phyloP scores from a whole-genome alignment of 1,140 invertebrate species.

The Penaeus indicus region DNA sequence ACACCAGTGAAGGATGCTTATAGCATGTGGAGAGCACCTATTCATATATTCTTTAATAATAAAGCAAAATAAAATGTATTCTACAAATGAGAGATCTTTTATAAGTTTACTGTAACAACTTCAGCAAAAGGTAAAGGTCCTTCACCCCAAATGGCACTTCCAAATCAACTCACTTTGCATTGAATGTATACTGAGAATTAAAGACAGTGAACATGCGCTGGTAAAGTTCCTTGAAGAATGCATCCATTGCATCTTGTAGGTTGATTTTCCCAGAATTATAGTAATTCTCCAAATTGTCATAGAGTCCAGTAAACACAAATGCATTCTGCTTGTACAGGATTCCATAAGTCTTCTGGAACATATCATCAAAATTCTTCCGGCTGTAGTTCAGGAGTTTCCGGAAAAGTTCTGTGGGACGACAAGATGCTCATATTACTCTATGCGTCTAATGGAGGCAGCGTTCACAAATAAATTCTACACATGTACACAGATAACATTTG shows the following conservation, averaged over 20 bases:
- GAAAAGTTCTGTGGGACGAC: constrained; percentile 83
- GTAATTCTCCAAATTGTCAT: constrained; percentile 90
- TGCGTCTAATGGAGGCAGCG: too few relatives aligned
- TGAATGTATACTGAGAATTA: constrained; percentile 90
- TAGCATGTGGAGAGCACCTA: too few relatives aligned
- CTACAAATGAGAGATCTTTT: too few relatives aligned
- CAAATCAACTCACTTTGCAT: constrained; percentile 78
- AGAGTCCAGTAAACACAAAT: constrained; percentile 92
- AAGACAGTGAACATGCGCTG: constrained; percentile 96
- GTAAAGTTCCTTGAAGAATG: constrained; percentile 93
- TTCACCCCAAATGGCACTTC: background rate
- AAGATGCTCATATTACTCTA: background rate
- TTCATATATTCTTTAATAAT: too few relatives aligned
- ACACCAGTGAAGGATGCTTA: too few relatives aligned
- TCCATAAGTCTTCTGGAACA: constrained; percentile 96
- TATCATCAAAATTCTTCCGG: constrained; percentile 88
- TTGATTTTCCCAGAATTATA: constrained; percentile 86
- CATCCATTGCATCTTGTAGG: constrained; percentile 88
- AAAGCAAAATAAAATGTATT: too few relatives aligned
- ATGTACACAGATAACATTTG: too few relatives aligned
- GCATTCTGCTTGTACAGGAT: constrained; percentile 94
- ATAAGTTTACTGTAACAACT: too few relatives aligned
- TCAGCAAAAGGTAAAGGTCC: too few relatives aligned
- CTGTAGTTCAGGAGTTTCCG: constrained; percentile 85
- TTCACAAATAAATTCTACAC: too few relatives aligned